phyloP scores from a whole-genome alignment of 2,113 vertebrate species.

The Dascyllus trimaculatus region DNA sequence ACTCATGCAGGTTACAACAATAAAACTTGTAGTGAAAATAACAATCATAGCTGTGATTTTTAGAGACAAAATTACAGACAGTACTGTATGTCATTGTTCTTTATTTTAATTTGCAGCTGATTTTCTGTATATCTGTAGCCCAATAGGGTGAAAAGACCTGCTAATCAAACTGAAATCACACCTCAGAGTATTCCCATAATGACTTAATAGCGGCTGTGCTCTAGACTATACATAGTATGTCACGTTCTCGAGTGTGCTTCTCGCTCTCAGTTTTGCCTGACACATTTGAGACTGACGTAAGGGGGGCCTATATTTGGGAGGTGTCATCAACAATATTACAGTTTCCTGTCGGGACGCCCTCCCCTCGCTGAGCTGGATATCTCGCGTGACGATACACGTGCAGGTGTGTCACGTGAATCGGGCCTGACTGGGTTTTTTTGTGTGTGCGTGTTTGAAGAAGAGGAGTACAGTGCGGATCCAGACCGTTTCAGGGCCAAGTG shows the following conservation, averaged over 20 bases:
- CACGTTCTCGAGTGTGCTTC: conserved; percentile 39
- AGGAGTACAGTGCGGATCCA: conserved; percentile 8
- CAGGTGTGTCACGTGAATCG: conserved; percentile 54
- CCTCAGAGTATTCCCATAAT: conserved; percentile 41
- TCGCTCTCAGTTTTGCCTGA: conserved; percentile 51
- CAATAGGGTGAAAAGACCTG: neutral
- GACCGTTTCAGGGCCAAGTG: conserved; percentile 30
- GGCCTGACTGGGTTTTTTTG: conserved; percentile 7
- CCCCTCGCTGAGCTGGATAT: conserved; percentile 25
- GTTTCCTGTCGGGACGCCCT: conserved; percentile 40
- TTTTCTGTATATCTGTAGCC: too few species aligned
- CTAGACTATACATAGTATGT: conserved; percentile 61
- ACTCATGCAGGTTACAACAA: neutral
- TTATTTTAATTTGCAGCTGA: neutral
- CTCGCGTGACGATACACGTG: conserved; percentile 50
- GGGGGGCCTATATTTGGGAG: conserved; percentile 59
- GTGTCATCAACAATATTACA: conserved; percentile 60
- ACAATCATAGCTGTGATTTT: too few species aligned
- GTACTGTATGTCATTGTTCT: neutral
- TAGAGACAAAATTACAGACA: neutral
- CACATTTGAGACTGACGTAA: conserved; percentile 63
- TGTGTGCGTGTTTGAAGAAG: conserved; percentile 13
- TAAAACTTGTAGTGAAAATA: neutral
- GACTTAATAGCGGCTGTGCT: conserved; percentile 39
- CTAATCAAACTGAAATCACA: conserved; percentile 41